Percentiles rank a stretch among this genome's conserved stretches.
Evolutionary conservation across 2,888 invertebrate genomes (phyloP).

Genomic region (Lasioglossum figueresi): DNA sequence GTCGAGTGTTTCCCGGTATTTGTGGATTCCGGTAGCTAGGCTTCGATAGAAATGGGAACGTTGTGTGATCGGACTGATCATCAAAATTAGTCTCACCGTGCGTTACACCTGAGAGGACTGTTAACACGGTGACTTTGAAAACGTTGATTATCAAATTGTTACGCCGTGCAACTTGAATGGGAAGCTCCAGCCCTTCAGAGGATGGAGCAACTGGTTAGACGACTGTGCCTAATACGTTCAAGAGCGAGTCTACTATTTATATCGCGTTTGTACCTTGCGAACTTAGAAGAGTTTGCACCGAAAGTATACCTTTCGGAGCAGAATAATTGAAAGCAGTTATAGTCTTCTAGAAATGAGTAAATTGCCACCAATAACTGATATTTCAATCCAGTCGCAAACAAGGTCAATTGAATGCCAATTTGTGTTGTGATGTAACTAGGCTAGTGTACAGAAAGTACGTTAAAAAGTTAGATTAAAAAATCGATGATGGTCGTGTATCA

Average conservation of each 20-base stretch:
- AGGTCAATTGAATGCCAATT: neutral
- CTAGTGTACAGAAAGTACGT: neutral
- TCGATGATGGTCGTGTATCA: neutral
- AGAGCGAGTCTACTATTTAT: conserved; percentile 14
- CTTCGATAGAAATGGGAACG: neutral
- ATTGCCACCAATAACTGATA: neutral
- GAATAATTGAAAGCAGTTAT: neutral
- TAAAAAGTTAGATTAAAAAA: neutral
- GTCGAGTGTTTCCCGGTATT: neutral
- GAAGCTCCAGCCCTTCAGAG: neutral
- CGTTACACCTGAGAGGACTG: neutral
- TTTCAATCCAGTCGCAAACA: neutral
- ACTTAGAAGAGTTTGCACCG: neutral
- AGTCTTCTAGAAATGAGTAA: neutral
- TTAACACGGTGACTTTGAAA: neutral
- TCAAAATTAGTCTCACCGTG: neutral
- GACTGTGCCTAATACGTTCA: neutral
- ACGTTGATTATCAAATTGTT: neutral
- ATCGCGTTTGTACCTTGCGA: neutral
- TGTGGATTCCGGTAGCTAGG: neutral
- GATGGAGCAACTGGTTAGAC: neutral
- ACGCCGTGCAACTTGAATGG: neutral
- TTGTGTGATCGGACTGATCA: neutral
- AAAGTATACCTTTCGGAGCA: neutral
- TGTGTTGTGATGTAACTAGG: neutral